Percentiles rank a stretch among this genome's conserved stretches.
These are phyloP conservation scores for Trachops cirrhosus DNA, from an alignment of 2,797 vertebrate genomes.

Conservation along the genomic window DNA sequence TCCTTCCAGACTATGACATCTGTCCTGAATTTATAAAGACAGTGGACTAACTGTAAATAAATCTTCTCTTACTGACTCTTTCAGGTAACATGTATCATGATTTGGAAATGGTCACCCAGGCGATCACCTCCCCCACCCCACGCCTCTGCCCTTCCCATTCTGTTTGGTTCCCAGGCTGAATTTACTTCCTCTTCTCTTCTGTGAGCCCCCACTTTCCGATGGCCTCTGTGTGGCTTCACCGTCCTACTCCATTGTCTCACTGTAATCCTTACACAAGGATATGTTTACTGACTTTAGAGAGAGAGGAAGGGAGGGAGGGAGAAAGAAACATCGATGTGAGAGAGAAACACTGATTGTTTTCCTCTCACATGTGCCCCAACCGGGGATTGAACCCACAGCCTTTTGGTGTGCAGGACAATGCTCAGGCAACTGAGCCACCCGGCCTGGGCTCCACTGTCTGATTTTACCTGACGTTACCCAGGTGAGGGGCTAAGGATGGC, in stretches of 20 bases:
- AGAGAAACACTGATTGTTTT: background rate
- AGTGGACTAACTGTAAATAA: background rate
- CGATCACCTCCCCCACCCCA: no score
- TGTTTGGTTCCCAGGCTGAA: background rate
- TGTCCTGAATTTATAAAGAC: background rate
- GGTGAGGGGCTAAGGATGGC: background rate
- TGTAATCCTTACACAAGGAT: background rate
- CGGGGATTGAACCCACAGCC: background rate
- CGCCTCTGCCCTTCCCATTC: background rate
- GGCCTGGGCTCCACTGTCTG: background rate
- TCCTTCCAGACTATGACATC: background rate
- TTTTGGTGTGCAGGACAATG: background rate
- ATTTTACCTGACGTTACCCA: background rate
- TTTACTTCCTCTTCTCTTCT: background rate
- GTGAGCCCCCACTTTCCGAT: background rate
- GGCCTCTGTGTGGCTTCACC: background rate
- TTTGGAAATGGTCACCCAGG: background rate
- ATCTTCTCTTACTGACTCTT: background rate
- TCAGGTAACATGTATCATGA: background rate
- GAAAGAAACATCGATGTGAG: background rate
- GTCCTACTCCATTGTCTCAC: background rate
- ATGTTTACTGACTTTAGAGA: background rate
- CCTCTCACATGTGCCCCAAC: background rate
- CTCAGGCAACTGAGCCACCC: background rate
- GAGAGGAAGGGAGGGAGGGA: background rate